Evolutionary conservation across 1,140 invertebrate species (phyloP).

Genomic region (Manduca sexta): DNA sequence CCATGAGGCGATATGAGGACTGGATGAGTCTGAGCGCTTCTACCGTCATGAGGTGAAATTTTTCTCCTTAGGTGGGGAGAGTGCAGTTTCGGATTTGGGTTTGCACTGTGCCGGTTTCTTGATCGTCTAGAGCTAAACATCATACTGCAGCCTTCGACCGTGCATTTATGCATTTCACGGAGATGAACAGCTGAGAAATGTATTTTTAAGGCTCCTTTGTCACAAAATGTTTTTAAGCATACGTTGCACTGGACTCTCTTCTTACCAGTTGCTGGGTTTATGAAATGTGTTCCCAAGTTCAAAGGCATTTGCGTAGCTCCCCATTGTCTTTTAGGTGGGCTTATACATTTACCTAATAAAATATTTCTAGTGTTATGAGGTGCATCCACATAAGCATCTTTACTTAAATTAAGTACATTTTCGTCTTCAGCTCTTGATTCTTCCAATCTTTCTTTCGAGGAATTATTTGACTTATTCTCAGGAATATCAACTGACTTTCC

Average conservation of each 20-base stretch:
- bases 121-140: constrained; percentile 98
- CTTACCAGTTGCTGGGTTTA: constrained; percentile 93
- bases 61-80: constrained; percentile 93
- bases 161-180: constrained; percentile 99
- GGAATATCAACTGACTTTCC: constrained; percentile 32
- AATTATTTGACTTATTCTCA: constrained; percentile 38
- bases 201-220: constrained; percentile 99
- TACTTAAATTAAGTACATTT: constrained; percentile 82
- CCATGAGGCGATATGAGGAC: constrained; percentile 83
- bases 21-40: constrained; percentile 89
- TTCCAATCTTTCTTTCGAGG: constrained; percentile 32
- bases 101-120: constrained; percentile 96
- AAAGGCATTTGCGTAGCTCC: constrained; percentile 85
- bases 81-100: constrained; percentile 98
- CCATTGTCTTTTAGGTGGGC: constrained; percentile 93
- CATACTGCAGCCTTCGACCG: constrained; percentile 98
- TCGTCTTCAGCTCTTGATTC: constrained; percentile 78
- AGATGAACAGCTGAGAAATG: constrained; percentile 99
- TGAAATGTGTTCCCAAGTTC: constrained; percentile 90
- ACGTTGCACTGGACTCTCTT: constrained; percentile 98
- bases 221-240: constrained; percentile 99
- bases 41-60: constrained; percentile 93
- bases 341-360: constrained; percentile 83
- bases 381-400: constrained; percentile 67
- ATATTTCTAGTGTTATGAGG: constrained; percentile 65